Percentiles rank a stretch among this genome's conserved stretches.
Conservation (phyloP, 1,140 invertebrate genomes). For the Drosophila rhopaloa region DNA sequence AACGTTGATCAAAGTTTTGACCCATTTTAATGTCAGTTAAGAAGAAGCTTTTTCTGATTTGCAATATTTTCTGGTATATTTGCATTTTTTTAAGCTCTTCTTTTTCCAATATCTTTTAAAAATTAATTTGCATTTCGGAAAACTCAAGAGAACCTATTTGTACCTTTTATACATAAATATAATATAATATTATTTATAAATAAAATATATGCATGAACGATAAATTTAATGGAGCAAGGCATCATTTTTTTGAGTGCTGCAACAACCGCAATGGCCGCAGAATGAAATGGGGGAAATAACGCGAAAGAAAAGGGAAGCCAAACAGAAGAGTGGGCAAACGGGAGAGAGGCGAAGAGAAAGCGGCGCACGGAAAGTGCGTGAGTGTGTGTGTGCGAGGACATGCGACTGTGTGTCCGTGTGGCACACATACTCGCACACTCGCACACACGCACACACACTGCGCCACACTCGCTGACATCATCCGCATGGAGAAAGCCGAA, state of each 20-base stretch:
- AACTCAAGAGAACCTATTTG: no score
- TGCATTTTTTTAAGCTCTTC: no score
- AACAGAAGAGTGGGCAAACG: slow-evolving; percentile 10
- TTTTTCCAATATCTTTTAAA: no score
- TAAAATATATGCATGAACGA: no score
- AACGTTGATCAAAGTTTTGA: no score
- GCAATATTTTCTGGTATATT: no score
- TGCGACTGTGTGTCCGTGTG: slow-evolving; percentile 16
- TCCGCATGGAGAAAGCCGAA: slow-evolving; percentile 31
- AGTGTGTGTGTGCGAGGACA: slow-evolving; percentile 7
- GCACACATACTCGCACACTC: slow-evolving; percentile 13
- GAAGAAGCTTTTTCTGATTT: no score
- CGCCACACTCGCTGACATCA: slow-evolving; percentile 70
- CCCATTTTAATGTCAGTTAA: no score
- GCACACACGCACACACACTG: slow-evolving; percentile 10
- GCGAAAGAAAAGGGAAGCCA: slow-evolving; percentile 31
- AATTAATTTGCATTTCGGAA: no score
- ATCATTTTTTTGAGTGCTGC: slow-evolving; percentile 9
- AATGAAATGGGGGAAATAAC: slow-evolving; percentile 45
- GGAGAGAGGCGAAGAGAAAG: background rate
- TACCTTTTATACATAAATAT: no score
- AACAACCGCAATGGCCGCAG: slow-evolving; percentile 69
- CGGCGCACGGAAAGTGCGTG: slow-evolving; percentile 42
- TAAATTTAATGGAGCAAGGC: no score
- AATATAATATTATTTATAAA: background rate